phyloP scores from a whole-genome alignment of 2,113 vertebrate species.

The Megaceryle maxima region DNA sequence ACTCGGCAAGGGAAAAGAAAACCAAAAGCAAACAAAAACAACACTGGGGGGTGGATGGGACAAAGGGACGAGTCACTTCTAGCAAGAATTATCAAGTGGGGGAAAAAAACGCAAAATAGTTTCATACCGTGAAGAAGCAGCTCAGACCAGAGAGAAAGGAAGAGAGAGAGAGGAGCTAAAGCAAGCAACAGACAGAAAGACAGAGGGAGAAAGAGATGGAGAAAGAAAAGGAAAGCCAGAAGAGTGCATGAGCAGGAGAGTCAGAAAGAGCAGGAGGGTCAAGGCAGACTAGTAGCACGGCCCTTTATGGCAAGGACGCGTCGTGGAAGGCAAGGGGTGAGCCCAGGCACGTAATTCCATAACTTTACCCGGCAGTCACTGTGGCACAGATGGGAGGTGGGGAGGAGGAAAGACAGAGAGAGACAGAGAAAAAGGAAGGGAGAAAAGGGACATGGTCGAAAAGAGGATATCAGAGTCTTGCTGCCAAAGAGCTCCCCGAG shows the following conservation, averaged over 20 bases:
- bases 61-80: neutral
- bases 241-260: conserved; percentile 46
- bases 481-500: conserved; percentile 38
- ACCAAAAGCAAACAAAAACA: neutral
- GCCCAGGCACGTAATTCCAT: conserved; percentile 97
- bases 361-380: conserved; percentile 99
- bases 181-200: conserved; percentile 61
- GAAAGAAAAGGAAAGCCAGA: neutral
- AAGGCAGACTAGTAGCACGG: conserved; percentile 97
- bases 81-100: conserved; percentile 26
- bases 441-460: conserved; percentile 64
- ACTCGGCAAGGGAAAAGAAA: neutral
- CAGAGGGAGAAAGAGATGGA: conserved; percentile 45
- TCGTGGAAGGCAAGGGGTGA: conserved; percentile 97
- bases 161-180: conserved; percentile 21
- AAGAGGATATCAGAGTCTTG: conserved; percentile 60
- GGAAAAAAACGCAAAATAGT: conserved; percentile 55
- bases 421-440: conserved; percentile 54
- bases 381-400: conserved; percentile 60
- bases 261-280: conserved; percentile 75
- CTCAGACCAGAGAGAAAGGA: conserved; percentile 69
- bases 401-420: conserved; percentile 31
- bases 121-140: conserved; percentile 81
- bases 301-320: conserved; percentile 99
- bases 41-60: neutral